Base-by-base conservation (phyloP, 2,888 invertebrate genomes). In the Caenorhabditis sulstoni region DNA sequence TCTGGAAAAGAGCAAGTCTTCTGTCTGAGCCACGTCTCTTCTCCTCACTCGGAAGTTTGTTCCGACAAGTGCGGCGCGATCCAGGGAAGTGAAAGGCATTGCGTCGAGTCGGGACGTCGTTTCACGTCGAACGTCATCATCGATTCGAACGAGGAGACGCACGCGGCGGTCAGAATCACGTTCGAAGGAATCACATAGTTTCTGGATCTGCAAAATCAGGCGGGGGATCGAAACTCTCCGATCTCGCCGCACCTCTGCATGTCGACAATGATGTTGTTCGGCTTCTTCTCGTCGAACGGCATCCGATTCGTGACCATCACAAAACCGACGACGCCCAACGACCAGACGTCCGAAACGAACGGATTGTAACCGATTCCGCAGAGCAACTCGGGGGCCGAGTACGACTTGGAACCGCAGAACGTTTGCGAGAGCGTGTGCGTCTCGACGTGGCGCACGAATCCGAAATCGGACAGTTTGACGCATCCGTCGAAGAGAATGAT, bases 351-450 rank as follows among this genome's bases (percentile, higher is more conserved):
- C 0, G 91, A 90, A 78, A 91, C 91, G 82, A 90, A 90, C 0
- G 92, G 91, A 75, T 91, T 91, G 82, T 92, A 92, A 1, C 91
- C 91, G 45, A 88, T 85, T 4, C 91, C 92, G 52, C 85, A 82
- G 29, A 92, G 86, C 58, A 92, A 91, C 84, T 90, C 90, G 11
- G 90, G 90, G 14, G 88, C 85, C 37, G 87, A 87, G 85, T 92
- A 92, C 2, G 92, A 91, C 81, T 91, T 92, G 3, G 92, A 92
- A 9, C 92, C 92, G 84, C 92, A 92, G 81, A 90, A 92, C 1
- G 92, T 92, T 35, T 86, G 86, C 61, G 91, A 91, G 20, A 78
- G 44, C 1, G 57, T 52, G 11, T 68, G 18, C 22, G 9, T 23
- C 1, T 58, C 67, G 7, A 79, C 39, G 14, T 74, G 64, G 23